phyloP scores from a whole-genome alignment of 2,797 vertebrate species.

The Chelon labrosus region DNA sequence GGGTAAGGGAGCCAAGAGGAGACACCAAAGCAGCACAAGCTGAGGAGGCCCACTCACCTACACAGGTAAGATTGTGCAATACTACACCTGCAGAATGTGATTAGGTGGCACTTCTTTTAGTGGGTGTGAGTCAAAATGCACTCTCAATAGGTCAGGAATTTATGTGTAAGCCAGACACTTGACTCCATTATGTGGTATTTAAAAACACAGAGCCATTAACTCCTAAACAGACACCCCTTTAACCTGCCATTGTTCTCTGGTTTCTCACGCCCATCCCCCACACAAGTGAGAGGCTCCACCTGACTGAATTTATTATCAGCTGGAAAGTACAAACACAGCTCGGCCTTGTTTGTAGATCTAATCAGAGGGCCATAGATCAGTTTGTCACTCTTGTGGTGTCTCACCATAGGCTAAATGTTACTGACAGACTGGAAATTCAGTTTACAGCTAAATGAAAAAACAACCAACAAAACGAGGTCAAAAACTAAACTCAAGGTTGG shows the following conservation, averaged over 20 bases:
- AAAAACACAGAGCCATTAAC: neutral
- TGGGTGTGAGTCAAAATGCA: no score
- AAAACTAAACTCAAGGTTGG: no score
- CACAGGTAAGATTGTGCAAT: slow-evolving; percentile 59
- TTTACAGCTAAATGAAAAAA: no score
- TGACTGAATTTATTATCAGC: slow-evolving; percentile 40
- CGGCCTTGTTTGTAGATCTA: slow-evolving; percentile 30
- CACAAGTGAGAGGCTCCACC: slow-evolving; percentile 25
- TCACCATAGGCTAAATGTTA: no score
- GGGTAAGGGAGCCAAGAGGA: slow-evolving; percentile 67
- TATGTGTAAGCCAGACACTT: no score
- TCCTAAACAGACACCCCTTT: neutral
- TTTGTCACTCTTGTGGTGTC: neutral
- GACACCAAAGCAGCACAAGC: slow-evolving; percentile 42
- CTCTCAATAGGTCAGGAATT: no score
- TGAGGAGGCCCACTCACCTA: slow-evolving; percentile 56
- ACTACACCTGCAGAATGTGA: neutral
- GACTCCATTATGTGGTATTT: neutral
- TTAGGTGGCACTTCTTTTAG: no score
- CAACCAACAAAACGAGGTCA: no score
- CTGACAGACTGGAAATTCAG: no score
- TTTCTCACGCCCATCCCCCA: slow-evolving; percentile 31
- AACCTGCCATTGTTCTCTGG: slow-evolving; percentile 30
- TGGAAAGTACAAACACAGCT: slow-evolving; percentile 48
- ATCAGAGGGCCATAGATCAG: slow-evolving; percentile 24